These are phyloP conservation scores for Chamaea fasciata DNA, from an alignment of 2,113 vertebrate species.

Conservation along the genomic window DNA sequence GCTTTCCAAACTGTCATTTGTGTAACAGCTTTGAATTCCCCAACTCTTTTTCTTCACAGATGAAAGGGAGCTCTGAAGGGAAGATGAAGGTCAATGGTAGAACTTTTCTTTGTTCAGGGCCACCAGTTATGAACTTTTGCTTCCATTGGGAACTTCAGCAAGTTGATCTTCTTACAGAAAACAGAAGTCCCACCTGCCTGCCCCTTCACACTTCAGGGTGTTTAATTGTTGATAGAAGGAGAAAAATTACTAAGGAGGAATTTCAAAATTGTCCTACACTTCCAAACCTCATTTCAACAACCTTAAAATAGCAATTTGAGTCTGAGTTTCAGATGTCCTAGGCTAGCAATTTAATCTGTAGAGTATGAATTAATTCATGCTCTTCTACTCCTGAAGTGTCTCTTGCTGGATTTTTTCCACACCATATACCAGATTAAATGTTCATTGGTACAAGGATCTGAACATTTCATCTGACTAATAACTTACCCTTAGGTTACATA, in stretches of 20 bases:
- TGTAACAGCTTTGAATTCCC: neutral
- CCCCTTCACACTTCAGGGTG: neutral
- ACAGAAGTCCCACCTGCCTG: accelerated
- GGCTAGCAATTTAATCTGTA: neutral
- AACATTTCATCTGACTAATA: neutral
- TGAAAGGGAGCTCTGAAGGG: neutral
- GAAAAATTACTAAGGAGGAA: neutral
- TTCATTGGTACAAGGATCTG: neutral
- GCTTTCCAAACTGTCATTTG: neutral
- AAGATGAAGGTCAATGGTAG: neutral
- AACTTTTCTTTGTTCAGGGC: neutral
- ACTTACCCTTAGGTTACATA: neutral
- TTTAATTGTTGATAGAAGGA: neutral
- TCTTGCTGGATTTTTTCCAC: neutral
- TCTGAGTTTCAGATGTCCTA: neutral
- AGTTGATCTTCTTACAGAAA: neutral
- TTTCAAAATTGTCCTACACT: neutral
- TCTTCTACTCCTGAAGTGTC: neutral
- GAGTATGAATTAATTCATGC: neutral
- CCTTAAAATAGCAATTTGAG: neutral
- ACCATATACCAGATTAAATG: neutral
- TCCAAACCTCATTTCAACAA: neutral
- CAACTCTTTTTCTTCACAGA: neutral
- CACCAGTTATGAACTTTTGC: neutral
- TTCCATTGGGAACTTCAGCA: neutral